Percentiles rank a stretch among this genome's conserved stretches.
Evolutionary conservation across 2,113 vertebrate species (phyloP).

Genomic region (Mobula hypostoma): DNA sequence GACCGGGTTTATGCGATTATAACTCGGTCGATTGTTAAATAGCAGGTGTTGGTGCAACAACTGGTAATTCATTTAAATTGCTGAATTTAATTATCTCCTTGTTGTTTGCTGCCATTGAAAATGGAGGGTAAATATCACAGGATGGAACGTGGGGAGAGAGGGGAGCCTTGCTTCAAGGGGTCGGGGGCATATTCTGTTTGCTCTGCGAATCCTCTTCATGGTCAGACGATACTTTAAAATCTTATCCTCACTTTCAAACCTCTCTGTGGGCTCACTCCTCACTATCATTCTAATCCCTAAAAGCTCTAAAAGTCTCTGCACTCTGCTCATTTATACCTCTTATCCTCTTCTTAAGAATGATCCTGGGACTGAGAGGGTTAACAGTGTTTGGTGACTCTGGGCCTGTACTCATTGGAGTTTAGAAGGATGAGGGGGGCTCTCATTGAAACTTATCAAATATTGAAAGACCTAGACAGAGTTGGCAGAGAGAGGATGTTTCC

Average conservation of each 20-base stretch:
- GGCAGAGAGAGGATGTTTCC: too few relatives aligned
- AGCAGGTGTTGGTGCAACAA: neutral
- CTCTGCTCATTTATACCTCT: neutral
- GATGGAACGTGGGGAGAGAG: neutral
- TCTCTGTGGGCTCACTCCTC: neutral
- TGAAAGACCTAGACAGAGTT: too few relatives aligned
- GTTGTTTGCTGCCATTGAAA: neutral
- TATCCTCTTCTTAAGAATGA: neutral
- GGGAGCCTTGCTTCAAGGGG: neutral
- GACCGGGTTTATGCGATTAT: constrained; percentile 37
- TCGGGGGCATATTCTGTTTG: neutral
- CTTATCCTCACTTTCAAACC: neutral
- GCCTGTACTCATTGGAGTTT: too few relatives aligned
- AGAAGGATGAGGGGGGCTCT: too few relatives aligned
- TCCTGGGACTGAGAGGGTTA: too few relatives aligned
- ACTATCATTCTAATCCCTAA: neutral
- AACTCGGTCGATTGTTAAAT: constrained; percentile 41
- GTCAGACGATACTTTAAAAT: neutral
- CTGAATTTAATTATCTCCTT: constrained; percentile 3
- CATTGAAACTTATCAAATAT: too few relatives aligned
- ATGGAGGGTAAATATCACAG: neutral
- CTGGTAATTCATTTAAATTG: neutral
- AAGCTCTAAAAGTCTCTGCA: neutral
- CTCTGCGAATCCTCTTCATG: neutral
- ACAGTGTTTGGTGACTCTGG: too few relatives aligned